Evolutionary conservation across 1,140 invertebrate species (phyloP), one percentile per base, ranked within the genome.

Genomic region (Trialeurodes vaporariorum): DNA sequence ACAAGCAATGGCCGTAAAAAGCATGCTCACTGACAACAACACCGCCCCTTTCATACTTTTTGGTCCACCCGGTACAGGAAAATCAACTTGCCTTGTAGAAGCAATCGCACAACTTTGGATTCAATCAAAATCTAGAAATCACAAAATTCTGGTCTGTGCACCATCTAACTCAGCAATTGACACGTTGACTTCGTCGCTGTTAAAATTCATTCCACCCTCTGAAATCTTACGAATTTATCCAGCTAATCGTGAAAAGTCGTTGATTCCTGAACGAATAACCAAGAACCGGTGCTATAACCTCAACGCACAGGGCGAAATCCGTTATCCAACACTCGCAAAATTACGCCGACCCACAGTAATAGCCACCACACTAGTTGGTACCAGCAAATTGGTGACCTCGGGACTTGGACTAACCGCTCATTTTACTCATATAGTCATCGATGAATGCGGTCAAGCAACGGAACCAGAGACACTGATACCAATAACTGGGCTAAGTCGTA

Each of bases 271-370:
- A 49, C 5, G 17, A 17, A 49, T 49, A 5, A 9, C 17, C 5
- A 49, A 49, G 5, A 9, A 5, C 17, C 5, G 34, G 5, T 49
- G 34, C 34, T 49, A 17, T 17, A 49, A 73, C 66, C 79, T 81
- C 59, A 78, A 93, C 22, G 85, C 86, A 2, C 79, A 85, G 59
- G 86, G 92, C 79, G 82, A 89, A 26, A 84, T 96, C 12, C 88
- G 90, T 21, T 83, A 96, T 59, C 86, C 87, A 17, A 96, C 93
- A 0, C 94, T 92, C 72, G 77, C 78, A 11, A 84, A 85, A n/a
- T 76, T 93, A 2, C 91, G 90, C 0, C 76, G 82, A 34, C 77
- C 96, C 2, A 83, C 86, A 68, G 82, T 81, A 49, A 17, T 49
- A 9, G 5, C 17, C 5, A 49, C 34, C 34, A 49, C 34, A 5